Base-by-base conservation (phyloP, 1,140 invertebrate genomes). In the Drosophila mojavensis region DNA sequence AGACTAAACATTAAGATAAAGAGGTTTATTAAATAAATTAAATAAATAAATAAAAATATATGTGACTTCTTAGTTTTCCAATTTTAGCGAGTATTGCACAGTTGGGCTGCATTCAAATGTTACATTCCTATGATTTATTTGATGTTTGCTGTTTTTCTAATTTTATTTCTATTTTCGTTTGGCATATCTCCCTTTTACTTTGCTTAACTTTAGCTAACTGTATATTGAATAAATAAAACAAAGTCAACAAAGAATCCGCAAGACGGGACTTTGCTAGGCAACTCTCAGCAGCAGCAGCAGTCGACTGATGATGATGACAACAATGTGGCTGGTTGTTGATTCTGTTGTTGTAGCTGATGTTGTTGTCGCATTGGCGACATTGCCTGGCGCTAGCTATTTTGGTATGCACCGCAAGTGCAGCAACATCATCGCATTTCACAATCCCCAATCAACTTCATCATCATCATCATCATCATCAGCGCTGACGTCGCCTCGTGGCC, bases 191-290 rank as follows among this genome's bases (percentile, higher is more conserved):
- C 73, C 74, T 69, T 71, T 70, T 65, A 54, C 39, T 50, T 56
- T 28, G 53, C 63, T 56, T 56, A 56, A 17, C 51, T 54, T 47
- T 26, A 10, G 43, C 54, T 62, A 88, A 88, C 83, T 88, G 83
- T 88, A 88, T 89, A 83, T 75, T 83, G 83, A 64, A 88, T 88
- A 83, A 89, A 89, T 88, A 89, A 88, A 88, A 89, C 83, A 73
- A 64, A 78, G 64, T 48, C 61, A 55, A 67, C 68, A 72, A 70
- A 63, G 56, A 53, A 53, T 39, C 69, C 61, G 58, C 67, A 55
- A 77, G 65, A 66, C 68, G 36, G 48, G 11, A 51, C 58, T 20
- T 51, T 68, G 71, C 53, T 41, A 54, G 51, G 43, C 47, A 78
- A 67, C 74, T 53, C 55, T 60, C 61, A 62, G 55, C 55, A 24